Conservation (phyloP, 2,113 vertebrate genomes). For the Oreocharis arfaki region DNA sequence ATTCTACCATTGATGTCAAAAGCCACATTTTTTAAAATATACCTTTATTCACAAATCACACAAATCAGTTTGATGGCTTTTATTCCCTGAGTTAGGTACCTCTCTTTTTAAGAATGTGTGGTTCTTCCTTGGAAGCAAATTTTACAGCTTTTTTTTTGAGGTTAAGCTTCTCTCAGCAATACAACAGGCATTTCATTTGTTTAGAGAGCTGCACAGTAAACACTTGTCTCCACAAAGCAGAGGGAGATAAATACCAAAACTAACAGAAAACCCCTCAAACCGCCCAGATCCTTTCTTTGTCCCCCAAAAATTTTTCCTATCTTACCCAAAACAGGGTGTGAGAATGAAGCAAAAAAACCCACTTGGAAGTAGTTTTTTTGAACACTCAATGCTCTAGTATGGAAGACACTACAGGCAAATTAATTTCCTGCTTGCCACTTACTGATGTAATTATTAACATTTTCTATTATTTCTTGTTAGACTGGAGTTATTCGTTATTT, state of each 20-base stretch:
- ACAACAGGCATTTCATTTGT: not conserved
- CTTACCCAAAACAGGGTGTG: not conserved
- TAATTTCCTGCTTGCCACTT: not conserved
- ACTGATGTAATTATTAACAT: not conserved
- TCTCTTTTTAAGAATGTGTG: not conserved
- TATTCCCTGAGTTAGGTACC: not conserved
- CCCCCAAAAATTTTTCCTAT: not conserved
- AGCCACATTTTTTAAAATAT: not conserved
- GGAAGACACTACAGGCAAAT: not conserved
- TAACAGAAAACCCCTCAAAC: not conserved
- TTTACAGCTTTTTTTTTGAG: not conserved
- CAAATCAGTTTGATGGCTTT: not conserved
- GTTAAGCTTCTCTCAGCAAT: not conserved
- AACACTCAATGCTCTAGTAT: not conserved
- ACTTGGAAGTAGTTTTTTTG: not conserved
- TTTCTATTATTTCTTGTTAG: conserved; percentile 60
- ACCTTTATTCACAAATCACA: not conserved
- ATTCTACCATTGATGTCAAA: not conserved
- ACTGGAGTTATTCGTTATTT: conserved; percentile 86
- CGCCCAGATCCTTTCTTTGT: not conserved
- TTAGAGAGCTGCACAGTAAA: not conserved
- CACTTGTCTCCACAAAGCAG: not conserved
- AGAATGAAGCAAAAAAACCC: not conserved
- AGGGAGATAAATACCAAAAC: not conserved
- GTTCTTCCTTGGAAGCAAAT: not conserved